Evolutionary conservation across 1,140 invertebrate species (phyloP).

Genomic region (Sitophilus oryzae): DNA sequence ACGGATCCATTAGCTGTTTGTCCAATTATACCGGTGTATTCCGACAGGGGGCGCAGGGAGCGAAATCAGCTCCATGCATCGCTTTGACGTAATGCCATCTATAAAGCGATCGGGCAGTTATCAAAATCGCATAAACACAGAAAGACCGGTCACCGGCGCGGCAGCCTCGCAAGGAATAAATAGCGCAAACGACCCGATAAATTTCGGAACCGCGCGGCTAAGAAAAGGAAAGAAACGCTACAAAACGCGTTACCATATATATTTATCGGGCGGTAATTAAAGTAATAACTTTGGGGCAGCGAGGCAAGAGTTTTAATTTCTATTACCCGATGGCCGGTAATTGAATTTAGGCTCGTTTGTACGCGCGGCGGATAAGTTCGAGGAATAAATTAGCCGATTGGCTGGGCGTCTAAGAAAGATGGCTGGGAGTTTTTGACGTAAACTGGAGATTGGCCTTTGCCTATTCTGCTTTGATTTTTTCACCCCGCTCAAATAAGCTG

Average conservation of each 20-base stretch:
- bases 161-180: background rate
- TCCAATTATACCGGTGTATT: too few relatives aligned
- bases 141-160: too few relatives aligned
- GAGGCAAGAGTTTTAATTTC: background rate
- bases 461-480: too few relatives aligned
- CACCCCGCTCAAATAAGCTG: too few relatives aligned
- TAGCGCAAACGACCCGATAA: background rate
- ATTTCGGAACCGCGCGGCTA: background rate
- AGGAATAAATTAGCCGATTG: background rate
- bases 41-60: too few relatives aligned
- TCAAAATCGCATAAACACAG: background rate
- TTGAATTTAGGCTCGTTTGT: background rate
- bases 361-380: background rate
- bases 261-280: background rate
- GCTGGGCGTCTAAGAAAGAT: background rate
- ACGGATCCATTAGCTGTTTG: too few relatives aligned
- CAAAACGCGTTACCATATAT: background rate
- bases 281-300: background rate
- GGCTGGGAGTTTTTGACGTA: background rate
- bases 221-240: background rate
- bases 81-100: background rate
- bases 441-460: too few relatives aligned
- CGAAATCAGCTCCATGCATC: background rate
- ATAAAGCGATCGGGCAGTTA: background rate
- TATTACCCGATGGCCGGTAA: background rate